phyloP scores from a whole-genome alignment of 2,797 vertebrate genomes.

The Macrochelys suwanniensis region DNA sequence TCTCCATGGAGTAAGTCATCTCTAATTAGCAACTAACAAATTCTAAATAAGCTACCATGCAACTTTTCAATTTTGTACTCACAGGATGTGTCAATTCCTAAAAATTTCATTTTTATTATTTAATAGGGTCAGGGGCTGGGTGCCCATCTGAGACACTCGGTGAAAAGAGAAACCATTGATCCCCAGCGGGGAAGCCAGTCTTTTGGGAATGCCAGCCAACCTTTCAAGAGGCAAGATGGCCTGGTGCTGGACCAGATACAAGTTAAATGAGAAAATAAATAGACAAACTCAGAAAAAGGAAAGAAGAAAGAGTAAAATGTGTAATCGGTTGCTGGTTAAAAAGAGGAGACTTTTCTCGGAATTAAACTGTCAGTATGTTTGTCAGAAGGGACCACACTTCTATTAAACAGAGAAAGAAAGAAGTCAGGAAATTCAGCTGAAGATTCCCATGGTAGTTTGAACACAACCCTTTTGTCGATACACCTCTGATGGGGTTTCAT shows the following conservation, averaged over 20 bases:
- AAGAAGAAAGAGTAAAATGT: background rate
- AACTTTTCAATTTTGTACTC: fast-evolving
- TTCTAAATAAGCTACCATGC: background rate
- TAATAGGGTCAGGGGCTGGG: background rate
- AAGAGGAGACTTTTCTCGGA: background rate
- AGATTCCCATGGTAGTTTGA: background rate
- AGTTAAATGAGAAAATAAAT: constrained; percentile 27
- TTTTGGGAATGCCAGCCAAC: background rate
- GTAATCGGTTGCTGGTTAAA: background rate
- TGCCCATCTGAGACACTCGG: background rate
- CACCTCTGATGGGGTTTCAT: background rate
- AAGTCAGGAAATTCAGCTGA: background rate
- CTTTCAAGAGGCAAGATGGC: background rate
- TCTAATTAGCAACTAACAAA: background rate
- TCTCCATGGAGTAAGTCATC: background rate
- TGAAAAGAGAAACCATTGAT: background rate
- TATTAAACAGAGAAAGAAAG: background rate
- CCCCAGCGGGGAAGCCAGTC: background rate
- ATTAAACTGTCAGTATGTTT: background rate
- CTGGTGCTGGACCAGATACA: background rate
- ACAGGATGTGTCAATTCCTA: background rate
- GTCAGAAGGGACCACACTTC: background rate
- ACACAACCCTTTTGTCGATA: background rate
- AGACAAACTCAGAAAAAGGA: constrained; percentile 12
- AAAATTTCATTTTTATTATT: background rate